Base-by-base conservation (phyloP, 2,113 vertebrate genomes). In the Coryphaenoides rupestris region DNA sequence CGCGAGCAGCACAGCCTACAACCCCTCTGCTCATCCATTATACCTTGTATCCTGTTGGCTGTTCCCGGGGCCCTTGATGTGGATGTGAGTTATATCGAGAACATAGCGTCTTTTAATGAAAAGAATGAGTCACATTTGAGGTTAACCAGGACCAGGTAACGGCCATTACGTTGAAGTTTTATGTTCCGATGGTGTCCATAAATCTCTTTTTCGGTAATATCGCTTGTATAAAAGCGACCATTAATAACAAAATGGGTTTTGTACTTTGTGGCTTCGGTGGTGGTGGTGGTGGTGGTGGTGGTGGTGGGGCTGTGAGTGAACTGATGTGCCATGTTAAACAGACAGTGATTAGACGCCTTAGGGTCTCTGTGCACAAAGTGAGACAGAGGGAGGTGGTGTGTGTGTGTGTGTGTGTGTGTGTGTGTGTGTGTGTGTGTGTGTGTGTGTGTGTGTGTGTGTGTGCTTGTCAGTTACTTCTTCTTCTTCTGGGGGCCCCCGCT, bases 191-290 rank as follows among this genome's bases (percentile, higher is more conserved):
- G 12, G 33, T 61, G 56, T 21, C 19, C 56, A 47, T 63, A 33
- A 70, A 53, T 23, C 56, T 55, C 46, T 50, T 55, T 28, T 50
- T 5, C 62, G 57, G 63, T 56, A 63, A 50, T 64, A 53, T 26
- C 60, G 49, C 21, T 57, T 54, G 54, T 33, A 21, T 71, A 46
- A 79, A 79, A 68, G 53, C 58, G 33, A 61, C 23, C 45, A 58
- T 77, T 80, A 21, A 80, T 66, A 57, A 62, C 62, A 19, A 83
- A 70, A 72, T 68, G 15, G 2, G 19, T 68, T 71, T n/a, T 69
- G 65, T 33, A 40, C 57, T 76, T 57, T 68, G n/a, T n/a, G n/a
- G n/a, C n/a, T n/a, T n/a, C n/a, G 33, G 33, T 12, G 33, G 33
- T 9, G 33, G 6, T 40, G 33, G 33, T 40, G 33, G 6, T 40